Conservation (phyloP, 2,113 vertebrate species). For the Hystrix cristata region DNA sequence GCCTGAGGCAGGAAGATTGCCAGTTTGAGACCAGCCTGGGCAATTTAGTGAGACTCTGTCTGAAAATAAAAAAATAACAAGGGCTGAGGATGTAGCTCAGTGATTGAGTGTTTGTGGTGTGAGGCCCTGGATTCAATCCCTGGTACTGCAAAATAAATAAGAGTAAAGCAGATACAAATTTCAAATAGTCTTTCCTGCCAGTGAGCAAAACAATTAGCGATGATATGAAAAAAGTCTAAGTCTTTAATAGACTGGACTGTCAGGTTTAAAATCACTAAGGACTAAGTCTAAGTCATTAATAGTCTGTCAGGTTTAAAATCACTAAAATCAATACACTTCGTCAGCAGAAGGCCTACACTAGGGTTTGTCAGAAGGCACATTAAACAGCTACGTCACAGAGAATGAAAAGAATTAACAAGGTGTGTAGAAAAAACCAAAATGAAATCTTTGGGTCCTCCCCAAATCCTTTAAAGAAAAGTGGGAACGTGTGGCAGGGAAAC, state of each 20-base stretch:
- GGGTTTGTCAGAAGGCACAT: not conserved
- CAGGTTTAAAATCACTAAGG: not conserved
- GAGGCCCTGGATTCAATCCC: not conserved
- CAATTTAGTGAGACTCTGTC: not conserved
- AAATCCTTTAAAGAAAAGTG: not conserved
- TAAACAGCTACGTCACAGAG: no score
- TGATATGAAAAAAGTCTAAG: not conserved
- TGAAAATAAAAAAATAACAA: no score
- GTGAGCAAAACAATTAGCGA: slow-evolving; percentile 8
- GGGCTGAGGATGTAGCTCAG: no score
- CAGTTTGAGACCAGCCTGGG: not conserved
- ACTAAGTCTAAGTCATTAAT: no score
- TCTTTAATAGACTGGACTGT: not conserved
- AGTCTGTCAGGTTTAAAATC: no score
- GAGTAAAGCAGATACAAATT: not conserved
- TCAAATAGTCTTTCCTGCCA: not conserved
- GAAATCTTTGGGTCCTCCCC: not conserved
- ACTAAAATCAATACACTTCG: no score
- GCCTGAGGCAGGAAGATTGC: no score
- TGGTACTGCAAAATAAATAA: no score
- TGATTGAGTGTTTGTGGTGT: no score
- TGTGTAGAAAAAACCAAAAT: not conserved
- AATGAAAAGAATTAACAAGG: not conserved
- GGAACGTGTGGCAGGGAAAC: not conserved
- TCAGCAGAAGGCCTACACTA: not conserved